phyloP scores from a whole-genome alignment of 64 coral and sea anemone species.

The Catalaphyllia jardinei region DNA sequence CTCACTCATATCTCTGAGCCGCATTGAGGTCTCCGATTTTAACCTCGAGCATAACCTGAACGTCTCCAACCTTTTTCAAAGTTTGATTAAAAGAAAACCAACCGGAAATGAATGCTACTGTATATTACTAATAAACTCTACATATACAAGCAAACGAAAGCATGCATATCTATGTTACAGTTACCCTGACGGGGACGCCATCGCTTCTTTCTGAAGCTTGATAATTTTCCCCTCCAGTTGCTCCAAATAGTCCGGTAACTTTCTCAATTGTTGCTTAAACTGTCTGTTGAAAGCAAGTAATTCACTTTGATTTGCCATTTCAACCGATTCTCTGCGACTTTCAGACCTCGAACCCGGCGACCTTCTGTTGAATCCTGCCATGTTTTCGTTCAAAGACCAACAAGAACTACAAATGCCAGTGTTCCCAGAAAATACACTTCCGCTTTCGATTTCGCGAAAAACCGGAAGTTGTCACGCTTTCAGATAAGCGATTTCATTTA shows the following conservation, averaged over 20 bases:
- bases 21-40: no score
- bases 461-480: slow-evolving; percentile 17
- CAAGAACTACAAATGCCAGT: not conserved
- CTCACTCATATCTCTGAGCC: no score
- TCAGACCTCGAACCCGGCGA: not conserved
- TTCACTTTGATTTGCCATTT: not conserved
- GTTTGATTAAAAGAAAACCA: no score
- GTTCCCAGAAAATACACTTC: slow-evolving; percentile 10
- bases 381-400: not conserved
- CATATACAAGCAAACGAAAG: no score
- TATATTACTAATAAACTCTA: no score
- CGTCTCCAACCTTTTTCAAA: no score
- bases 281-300: not conserved
- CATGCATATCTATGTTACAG: not conserved
- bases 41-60: no score
- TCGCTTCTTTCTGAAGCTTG: not conserved
- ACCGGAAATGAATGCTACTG: no score
- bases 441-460: slow-evolving; percentile 9
- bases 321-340: not conserved
- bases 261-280: not conserved
- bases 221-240: not conserved
- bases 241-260: not conserved
- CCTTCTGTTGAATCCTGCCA: not conserved
- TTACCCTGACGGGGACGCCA: not conserved
- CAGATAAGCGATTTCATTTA: not conserved